Percentiles rank a stretch among this genome's conserved stretches.
Evolutionary conservation across 2,113 vertebrate species (phyloP).

Genomic region (Salminus brasiliensis): DNA sequence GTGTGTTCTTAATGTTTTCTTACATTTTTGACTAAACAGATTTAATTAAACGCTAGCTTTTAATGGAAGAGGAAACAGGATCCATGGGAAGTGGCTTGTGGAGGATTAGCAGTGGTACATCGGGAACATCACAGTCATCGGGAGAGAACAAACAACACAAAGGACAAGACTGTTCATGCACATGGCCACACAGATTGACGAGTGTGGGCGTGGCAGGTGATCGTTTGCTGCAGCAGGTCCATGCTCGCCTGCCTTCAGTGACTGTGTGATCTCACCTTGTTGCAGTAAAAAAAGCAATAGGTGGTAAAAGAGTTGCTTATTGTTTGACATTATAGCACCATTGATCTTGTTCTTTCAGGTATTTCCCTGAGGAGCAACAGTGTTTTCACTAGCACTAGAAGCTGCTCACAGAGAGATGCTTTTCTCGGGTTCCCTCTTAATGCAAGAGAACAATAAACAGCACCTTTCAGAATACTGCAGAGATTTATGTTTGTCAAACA

Average conservation of each 20-base stretch:
- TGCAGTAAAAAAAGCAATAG: conserved; percentile 22
- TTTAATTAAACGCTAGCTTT: background rate
- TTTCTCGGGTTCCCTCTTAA: conserved; percentile 14
- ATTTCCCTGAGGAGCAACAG: conserved; percentile 30
- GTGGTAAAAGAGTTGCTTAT: conserved; percentile 3
- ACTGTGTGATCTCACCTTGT: conserved; percentile 1
- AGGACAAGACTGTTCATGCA: conserved; percentile 22
- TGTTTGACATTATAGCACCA: conserved; percentile 23
- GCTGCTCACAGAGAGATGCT: background rate
- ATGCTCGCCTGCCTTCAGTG: conserved; percentile 19
- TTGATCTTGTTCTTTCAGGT: conserved; percentile 43
- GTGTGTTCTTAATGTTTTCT: too few species aligned
- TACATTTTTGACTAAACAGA: background rate
- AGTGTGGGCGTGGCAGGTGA: background rate
- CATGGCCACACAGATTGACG: background rate
- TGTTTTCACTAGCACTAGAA: conserved; percentile 4
- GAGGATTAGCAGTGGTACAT: background rate
- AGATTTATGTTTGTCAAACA: too few species aligned
- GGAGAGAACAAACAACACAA: background rate
- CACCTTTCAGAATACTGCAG: too few species aligned
- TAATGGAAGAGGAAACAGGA: background rate
- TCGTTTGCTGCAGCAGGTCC: background rate
- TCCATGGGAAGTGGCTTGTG: background rate
- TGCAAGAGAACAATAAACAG: conserved; percentile 15
- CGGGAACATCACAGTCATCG: background rate